Percentiles rank a stretch among this genome's conserved stretches.
These are phyloP conservation scores for Metallyticus violacea DNA, from an alignment of 2,888 invertebrate species.

Conservation along the genomic window DNA sequence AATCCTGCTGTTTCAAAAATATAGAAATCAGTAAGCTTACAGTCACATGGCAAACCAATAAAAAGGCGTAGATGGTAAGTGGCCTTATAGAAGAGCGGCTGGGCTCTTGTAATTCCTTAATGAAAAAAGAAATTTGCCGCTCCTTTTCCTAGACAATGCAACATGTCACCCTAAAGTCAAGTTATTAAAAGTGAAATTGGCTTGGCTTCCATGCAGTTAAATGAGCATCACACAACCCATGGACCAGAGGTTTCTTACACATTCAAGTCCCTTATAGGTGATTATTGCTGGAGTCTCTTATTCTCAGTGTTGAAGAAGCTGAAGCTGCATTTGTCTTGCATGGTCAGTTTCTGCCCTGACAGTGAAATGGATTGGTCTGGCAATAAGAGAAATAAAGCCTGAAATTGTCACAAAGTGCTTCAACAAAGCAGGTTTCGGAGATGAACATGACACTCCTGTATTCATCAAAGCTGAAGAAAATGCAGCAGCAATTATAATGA, in stretches of 20 bases:
- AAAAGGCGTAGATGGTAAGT: constrained; percentile 9
- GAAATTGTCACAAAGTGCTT: too few species aligned
- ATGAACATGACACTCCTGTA: too few species aligned
- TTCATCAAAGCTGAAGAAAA: too few species aligned
- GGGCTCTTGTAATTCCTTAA: not conserved
- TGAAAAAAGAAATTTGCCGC: not conserved
- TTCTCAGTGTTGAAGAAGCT: too few species aligned
- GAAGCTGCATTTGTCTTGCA: too few species aligned
- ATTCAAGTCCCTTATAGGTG: too few species aligned
- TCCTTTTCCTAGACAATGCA: constrained; percentile 10
- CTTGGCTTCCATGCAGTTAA: not conserved
- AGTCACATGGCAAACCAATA: not conserved
- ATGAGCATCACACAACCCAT: not conserved
- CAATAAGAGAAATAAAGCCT: too few species aligned
- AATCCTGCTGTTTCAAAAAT: constrained; percentile 4
- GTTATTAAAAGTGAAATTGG: constrained; percentile 5
- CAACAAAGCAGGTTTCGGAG: too few species aligned
- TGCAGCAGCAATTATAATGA: too few species aligned
- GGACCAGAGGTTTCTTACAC: not conserved
- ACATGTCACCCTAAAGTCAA: not conserved
- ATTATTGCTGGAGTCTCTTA: too few species aligned
- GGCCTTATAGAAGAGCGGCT: constrained; percentile 3
- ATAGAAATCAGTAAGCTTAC: not conserved
- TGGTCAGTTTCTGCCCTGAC: too few species aligned
- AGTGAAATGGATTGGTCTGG: too few species aligned